Conservation (phyloP, 2,888 invertebrate species). For the Coelinius sp. region DNA sequence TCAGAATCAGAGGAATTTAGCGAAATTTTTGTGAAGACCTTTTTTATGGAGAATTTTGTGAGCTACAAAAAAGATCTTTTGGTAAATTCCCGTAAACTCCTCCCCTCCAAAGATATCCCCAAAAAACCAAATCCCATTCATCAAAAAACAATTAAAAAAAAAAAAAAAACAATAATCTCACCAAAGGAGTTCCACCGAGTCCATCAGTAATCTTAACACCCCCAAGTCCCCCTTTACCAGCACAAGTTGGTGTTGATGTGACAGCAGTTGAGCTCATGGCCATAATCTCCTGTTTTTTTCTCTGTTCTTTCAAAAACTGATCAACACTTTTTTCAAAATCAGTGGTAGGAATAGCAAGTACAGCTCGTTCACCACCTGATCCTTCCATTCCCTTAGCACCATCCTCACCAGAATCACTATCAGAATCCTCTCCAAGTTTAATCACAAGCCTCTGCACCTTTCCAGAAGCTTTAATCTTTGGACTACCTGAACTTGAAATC, state of each 20-base stretch:
- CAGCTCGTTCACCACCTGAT: not conserved
- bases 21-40: too few relatives aligned
- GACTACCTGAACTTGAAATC: conserved; percentile 46
- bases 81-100: too few relatives aligned
- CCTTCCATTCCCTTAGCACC: conserved; percentile 35
- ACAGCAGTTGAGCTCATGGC: conserved; percentile 35
- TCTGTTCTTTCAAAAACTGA: conserved; percentile 62
- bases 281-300: conserved; percentile 62
- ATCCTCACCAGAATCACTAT: conserved; percentile 60
- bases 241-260: conserved; percentile 26
- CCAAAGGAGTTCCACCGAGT: conserved; percentile 48
- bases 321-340: conserved; percentile 68
- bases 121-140: not conserved
- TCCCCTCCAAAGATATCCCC: not conserved
- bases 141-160: not conserved
- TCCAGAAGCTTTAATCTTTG: conserved; percentile 45
- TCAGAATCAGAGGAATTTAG: too few relatives aligned
- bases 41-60: too few relatives aligned
- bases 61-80: too few relatives aligned
- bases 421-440: conserved; percentile 62
- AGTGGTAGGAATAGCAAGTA: conserved; percentile 51
- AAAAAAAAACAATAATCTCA: conserved; percentile 46
- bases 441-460: conserved; percentile 60
- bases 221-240: not conserved
- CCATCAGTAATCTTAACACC: conserved; percentile 32